phyloP scores from a whole-genome alignment of 2,797 vertebrate species.

The Mus spretus region DNA sequence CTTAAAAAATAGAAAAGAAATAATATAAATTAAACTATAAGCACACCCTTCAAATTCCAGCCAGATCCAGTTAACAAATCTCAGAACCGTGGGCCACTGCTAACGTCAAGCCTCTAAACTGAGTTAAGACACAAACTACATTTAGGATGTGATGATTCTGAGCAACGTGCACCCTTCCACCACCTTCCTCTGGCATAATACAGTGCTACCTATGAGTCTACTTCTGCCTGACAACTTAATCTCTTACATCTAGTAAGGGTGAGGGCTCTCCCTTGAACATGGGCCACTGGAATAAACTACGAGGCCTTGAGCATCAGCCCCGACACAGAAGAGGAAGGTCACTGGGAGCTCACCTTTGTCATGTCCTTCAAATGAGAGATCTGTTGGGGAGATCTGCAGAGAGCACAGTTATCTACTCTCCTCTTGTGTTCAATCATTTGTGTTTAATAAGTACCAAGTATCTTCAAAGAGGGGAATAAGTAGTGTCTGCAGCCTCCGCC shows the following conservation, averaged over 20 bases:
- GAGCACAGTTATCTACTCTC: not conserved
- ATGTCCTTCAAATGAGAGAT: not conserved
- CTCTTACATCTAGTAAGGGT: not conserved
- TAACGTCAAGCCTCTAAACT: not conserved
- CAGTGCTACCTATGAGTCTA: not conserved
- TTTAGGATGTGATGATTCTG: not conserved
- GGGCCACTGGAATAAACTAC: not conserved
- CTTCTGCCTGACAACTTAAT: not conserved
- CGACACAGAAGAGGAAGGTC: not conserved
- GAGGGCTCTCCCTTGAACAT: not conserved
- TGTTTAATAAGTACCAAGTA: conserved; percentile 2
- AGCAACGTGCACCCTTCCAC: not conserved
- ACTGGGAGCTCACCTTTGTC: not conserved
- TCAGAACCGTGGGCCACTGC: not conserved
- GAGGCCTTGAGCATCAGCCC: not conserved
- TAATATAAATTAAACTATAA: not conserved
- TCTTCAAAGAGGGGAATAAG: conserved; percentile 43
- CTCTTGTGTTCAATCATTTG: conserved; percentile 7
- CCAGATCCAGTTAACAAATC: conserved; percentile 13
- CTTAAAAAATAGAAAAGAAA: not conserved
- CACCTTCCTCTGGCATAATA: not conserved
- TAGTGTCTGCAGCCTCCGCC: not conserved
- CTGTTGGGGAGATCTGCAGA: not conserved
- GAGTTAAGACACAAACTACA: not conserved
- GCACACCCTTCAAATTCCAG: conserved; percentile 20